These are phyloP conservation scores for Babylonia areolata DNA, from an alignment of 1,140 invertebrate species.

Conservation along the genomic window DNA sequence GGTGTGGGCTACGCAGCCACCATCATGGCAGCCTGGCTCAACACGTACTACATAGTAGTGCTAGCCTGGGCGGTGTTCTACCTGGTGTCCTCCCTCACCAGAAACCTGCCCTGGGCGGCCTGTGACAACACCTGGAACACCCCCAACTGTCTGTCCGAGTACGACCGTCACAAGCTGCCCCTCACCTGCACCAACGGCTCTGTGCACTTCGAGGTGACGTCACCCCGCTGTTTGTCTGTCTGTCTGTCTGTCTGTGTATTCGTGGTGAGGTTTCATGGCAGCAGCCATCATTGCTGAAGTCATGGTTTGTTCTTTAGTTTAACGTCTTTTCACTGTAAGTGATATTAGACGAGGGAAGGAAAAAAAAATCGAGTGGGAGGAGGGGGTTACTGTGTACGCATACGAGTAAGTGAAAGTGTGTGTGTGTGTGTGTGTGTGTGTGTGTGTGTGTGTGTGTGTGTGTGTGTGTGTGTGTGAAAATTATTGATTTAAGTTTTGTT, in stretches of 20 bases:
- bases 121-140: conserved; percentile 90
- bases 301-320: background rate
- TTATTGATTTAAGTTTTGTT: too few relatives aligned
- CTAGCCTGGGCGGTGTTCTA: conserved; percentile 99
- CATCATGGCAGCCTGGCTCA: conserved; percentile 99
- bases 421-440: too few relatives aligned
- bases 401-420: too few relatives aligned
- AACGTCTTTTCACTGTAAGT: too few relatives aligned
- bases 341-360: too few relatives aligned
- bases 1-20: conserved; percentile 98
- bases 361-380: too few relatives aligned
- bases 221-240: background rate
- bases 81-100: conserved; percentile 91
- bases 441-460: too few relatives aligned
- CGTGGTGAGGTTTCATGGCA: background rate
- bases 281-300: background rate
- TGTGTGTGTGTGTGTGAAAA: too few relatives aligned
- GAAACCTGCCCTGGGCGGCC: conserved; percentile 92
- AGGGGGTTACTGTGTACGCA: too few relatives aligned
- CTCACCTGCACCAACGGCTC: conserved; percentile 60
- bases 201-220: conserved; percentile 51
- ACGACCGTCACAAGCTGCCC: conserved; percentile 54
- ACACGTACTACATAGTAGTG: conserved; percentile 99
- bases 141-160: conserved; percentile 62
- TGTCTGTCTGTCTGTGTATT: background rate